Conservation (phyloP, 2,113 vertebrate genomes). For the Murina feae region DNA sequence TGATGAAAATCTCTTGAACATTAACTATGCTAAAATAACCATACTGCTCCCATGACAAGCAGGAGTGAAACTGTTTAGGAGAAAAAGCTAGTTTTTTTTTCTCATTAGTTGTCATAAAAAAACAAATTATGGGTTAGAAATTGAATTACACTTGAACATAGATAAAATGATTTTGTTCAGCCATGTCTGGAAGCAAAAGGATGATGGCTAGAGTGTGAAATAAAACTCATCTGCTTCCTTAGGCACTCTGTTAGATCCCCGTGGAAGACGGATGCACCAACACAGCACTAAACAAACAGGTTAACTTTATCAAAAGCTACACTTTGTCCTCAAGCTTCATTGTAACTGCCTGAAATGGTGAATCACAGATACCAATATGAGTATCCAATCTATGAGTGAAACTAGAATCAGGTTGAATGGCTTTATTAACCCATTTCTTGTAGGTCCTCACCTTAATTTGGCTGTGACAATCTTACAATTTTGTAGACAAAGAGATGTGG, state of each 20-base stretch:
- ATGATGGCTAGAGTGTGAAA: background rate
- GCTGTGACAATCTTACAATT: background rate
- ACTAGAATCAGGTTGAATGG: background rate
- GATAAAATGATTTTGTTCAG: background rate
- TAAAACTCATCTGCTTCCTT: background rate
- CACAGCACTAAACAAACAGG: background rate
- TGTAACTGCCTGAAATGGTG: background rate
- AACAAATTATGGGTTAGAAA: background rate
- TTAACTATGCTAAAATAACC: conserved; percentile 6
- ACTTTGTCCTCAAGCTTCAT: background rate
- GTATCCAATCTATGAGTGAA: background rate
- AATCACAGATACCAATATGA: background rate
- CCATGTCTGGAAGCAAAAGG: background rate
- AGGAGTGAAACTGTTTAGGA: background rate
- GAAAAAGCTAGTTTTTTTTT: background rate
- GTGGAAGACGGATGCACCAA: background rate
- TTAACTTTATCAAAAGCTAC: background rate
- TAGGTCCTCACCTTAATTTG: background rate
- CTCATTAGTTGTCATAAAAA: background rate
- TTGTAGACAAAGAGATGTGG: background rate
- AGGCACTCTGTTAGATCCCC: background rate
- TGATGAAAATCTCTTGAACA: background rate
- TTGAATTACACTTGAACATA: background rate
- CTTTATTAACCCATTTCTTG: background rate
- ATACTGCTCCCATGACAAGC: background rate